Evolutionary conservation across 2,888 invertebrate species (phyloP), one percentile per base, ranked within the genome.

Genomic region (Heteromurus nitidus): DNA sequence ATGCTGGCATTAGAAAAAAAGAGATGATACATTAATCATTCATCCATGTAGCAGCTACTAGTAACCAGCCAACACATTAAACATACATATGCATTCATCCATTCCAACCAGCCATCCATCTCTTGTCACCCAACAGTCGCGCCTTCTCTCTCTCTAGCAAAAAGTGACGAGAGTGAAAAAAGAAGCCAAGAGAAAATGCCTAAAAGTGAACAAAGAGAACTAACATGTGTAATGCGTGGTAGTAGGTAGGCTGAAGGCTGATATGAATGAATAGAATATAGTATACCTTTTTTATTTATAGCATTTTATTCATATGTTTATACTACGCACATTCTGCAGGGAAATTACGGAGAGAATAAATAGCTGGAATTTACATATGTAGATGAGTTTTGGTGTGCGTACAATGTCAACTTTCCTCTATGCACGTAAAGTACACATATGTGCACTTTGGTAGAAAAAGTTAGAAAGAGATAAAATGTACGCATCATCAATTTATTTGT

Each of bases 1-100:
- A 50, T 22, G 62, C 16, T 24, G 26, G 36, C 22, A 62, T 22
- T 58, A 44, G 67, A 65, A 28, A 81, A 24, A 62, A 58, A 79
- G 69, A 79, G 42, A 82, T 84, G 80, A 82, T 77, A 73, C 84
- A 84, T 82, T 82, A 84, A 84, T 84, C 84, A 84, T 82, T 80
- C 82, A 82, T 84, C 74, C 72, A 68, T 82, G 72, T 31, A 73
- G 77, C 69, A 50, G 42, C 58, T 26, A 44, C 58, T 64, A 67
- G 44, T 72, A 64, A 70, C 79, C 42, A 64, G 64, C 79, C 55
- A 72, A 72, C 70, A 72, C 79, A 69, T 64, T 65, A 79, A 64
- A 68, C 67, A 67, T 73, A 58, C 73, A 72, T 73, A 73, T 73
- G 80, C 72, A 80, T 68, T 73, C 73, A 73, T 80, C 73, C 73